Conservation (phyloP, 1,140 invertebrate species). For the Eurosta solidaginis region DNA sequence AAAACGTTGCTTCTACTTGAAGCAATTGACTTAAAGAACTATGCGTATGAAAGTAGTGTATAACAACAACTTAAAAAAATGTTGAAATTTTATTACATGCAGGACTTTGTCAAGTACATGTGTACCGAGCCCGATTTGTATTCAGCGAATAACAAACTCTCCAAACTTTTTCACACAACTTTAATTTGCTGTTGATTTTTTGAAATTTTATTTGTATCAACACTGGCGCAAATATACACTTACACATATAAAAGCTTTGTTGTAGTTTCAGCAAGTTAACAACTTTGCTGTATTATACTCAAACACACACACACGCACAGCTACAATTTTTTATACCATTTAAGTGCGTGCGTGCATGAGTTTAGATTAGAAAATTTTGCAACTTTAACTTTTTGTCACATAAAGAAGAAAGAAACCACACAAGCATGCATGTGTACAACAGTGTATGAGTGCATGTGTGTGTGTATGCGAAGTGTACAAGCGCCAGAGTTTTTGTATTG, state of each 20-base stretch:
- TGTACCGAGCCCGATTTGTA: not conserved
- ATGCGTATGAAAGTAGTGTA: no score
- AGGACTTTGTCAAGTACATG: constrained; percentile 21
- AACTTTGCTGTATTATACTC: not conserved
- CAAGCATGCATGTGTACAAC: not conserved
- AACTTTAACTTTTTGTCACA: constrained; percentile 20
- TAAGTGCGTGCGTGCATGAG: constrained; percentile 33
- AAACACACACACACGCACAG: no score
- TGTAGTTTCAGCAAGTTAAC: not conserved
- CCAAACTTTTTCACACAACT: not conserved
- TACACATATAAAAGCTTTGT: no score
- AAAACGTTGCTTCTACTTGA: not conserved
- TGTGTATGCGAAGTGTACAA: no score
- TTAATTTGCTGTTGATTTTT: not conserved
- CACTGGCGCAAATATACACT: no score
- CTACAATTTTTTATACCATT: constrained; percentile 21
- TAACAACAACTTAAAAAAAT: no score
- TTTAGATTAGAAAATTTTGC: constrained; percentile 26
- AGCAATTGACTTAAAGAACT: constrained; percentile 2
- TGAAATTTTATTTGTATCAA: no score
- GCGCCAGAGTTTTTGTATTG: not conserved
- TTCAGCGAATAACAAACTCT: not conserved
- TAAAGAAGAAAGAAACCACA: not conserved
- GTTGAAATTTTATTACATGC: constrained; percentile 8
- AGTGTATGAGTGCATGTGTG: not conserved